Percentiles rank a stretch among this genome's conserved stretches.
These are phyloP conservation scores for Astyanax mexicanus DNA, from an alignment of 2,797 vertebrate species.

Conservation along the genomic window DNA sequence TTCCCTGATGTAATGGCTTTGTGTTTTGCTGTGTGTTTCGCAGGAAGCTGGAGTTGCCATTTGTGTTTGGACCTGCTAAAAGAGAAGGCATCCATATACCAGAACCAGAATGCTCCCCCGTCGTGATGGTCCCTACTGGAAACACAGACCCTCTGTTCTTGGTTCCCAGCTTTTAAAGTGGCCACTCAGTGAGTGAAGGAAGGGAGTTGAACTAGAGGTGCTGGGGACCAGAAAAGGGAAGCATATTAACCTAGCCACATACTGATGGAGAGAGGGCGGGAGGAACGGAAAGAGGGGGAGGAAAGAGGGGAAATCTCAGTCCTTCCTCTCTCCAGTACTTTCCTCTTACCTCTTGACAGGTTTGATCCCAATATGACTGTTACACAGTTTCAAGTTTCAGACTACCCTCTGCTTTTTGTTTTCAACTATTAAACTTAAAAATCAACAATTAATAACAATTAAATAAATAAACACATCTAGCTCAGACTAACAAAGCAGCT, in stretches of 20 bases:
- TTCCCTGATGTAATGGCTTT: neutral
- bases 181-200: slow-evolving; percentile 39
- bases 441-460: neutral
- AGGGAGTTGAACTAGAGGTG: slow-evolving; percentile 48
- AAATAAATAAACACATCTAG: neutral
- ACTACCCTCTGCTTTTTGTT: slow-evolving; percentile 61
- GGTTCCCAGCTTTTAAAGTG: slow-evolving; percentile 8
- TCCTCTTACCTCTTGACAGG: slow-evolving; percentile 46
- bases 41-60: slow-evolving; percentile 98
- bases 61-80: slow-evolving; percentile 94
- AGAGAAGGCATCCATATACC: slow-evolving; percentile 96
- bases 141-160: slow-evolving; percentile 48
- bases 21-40: neutral
- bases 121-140: slow-evolving; percentile 70
- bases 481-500: neutral
- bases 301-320: neutral
- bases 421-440: slow-evolving; percentile 60
- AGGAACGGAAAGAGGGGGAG: slow-evolving; percentile 11
- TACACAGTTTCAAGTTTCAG: slow-evolving; percentile 73
- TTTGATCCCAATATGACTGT: slow-evolving; percentile 75
- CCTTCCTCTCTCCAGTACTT: neutral
- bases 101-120: slow-evolving; percentile 86
- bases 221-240: slow-evolving; percentile 63
- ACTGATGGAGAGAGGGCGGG: slow-evolving; percentile 13
- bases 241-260: slow-evolving; percentile 35